Conservation (phyloP, 2,888 invertebrate species). For the Drosophila rellima region DNA sequence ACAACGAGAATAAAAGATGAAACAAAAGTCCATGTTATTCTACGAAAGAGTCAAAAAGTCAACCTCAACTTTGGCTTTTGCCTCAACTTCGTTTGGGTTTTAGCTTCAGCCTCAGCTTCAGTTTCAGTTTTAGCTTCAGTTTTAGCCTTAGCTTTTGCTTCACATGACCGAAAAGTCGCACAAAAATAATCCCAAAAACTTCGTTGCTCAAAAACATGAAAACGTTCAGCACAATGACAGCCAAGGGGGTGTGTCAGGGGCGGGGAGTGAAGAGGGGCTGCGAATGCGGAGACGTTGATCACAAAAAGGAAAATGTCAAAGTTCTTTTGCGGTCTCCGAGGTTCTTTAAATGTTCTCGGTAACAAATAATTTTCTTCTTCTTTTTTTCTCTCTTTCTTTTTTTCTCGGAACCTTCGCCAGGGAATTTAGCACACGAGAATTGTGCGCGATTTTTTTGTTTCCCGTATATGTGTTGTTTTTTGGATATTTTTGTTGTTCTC, state of each 20-base stretch:
- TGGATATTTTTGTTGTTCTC: constrained; percentile 19
- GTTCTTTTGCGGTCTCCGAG: constrained; percentile 77
- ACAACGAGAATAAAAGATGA: constrained; percentile 50
- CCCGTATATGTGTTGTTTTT: constrained; percentile 13
- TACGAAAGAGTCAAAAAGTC: constrained; percentile 76
- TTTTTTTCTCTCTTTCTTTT: constrained; percentile 47
- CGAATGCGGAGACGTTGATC: constrained; percentile 65
- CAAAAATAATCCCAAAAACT: constrained; percentile 79
- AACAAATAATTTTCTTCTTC: constrained; percentile 44
- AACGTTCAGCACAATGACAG: constrained; percentile 67
- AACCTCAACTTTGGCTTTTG: constrained; percentile 58
- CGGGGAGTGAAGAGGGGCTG: constrained; percentile 19
- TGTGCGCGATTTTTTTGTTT: constrained; percentile 37
- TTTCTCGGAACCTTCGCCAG: constrained; percentile 72
- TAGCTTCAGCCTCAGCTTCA: constrained; percentile 21
- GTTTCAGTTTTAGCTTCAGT: constrained; percentile 6
- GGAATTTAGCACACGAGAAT: constrained; percentile 70
- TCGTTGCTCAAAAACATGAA: constrained; percentile 76
- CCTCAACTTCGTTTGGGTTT: constrained; percentile 29
- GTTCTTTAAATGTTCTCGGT: constrained; percentile 77
- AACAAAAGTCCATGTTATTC: constrained; percentile 78
- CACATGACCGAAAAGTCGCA: constrained; percentile 74
- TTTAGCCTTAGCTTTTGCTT: constrained; percentile 46
- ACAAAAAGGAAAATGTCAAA: constrained; percentile 78
- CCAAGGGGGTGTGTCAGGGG: constrained; percentile 9